phyloP scores from a whole-genome alignment of 2,888 invertebrate species.

The Epirrhoe tristata region DNA sequence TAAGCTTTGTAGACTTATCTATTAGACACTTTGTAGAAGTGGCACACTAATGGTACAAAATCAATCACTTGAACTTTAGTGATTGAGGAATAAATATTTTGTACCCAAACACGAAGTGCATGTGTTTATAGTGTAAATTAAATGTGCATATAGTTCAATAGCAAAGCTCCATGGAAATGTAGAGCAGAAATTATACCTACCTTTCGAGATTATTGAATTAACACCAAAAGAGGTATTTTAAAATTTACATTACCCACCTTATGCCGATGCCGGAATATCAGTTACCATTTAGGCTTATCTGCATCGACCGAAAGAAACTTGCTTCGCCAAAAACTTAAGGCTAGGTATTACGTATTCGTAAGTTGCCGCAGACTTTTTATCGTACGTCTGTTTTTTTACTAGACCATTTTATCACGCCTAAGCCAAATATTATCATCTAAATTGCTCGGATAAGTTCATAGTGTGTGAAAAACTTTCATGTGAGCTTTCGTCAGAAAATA shows the following conservation, averaged over 20 bases:
- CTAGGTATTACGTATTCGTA: slow-evolving; percentile 38
- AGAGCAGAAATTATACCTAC: not conserved
- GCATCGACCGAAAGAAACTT: slow-evolving; percentile 32
- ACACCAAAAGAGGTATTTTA: slow-evolving; percentile 36
- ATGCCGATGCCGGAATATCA: slow-evolving; percentile 37
- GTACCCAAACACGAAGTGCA: not conserved
- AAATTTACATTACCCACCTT: slow-evolving; percentile 35
- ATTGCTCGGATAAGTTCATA: slow-evolving; percentile 42
- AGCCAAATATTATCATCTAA: slow-evolving; percentile 52
- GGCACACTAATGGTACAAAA: not conserved
- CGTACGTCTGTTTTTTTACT: slow-evolving; percentile 43
- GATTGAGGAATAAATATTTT: slow-evolving; percentile 1
- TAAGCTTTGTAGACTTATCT: slow-evolving; percentile 2
- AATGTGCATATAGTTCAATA: too few species aligned
- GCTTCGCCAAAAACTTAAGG: slow-evolving; percentile 29
- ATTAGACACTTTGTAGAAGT: not conserved
- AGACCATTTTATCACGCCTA: slow-evolving; percentile 44
- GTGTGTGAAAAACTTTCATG: slow-evolving; percentile 39
- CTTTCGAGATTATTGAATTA: slow-evolving; percentile 25
- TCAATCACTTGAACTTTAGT: slow-evolving; percentile 9
- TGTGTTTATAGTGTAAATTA: too few species aligned
- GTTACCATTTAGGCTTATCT: slow-evolving; percentile 43
- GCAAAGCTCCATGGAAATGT: not conserved
- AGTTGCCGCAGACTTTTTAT: slow-evolving; percentile 36
- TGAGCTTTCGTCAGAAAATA: slow-evolving; percentile 25